Evolutionary conservation across 2,113 vertebrate genomes (phyloP), one percentile per base, ranked within the genome.

Genomic region (Anhinga anhinga): DNA sequence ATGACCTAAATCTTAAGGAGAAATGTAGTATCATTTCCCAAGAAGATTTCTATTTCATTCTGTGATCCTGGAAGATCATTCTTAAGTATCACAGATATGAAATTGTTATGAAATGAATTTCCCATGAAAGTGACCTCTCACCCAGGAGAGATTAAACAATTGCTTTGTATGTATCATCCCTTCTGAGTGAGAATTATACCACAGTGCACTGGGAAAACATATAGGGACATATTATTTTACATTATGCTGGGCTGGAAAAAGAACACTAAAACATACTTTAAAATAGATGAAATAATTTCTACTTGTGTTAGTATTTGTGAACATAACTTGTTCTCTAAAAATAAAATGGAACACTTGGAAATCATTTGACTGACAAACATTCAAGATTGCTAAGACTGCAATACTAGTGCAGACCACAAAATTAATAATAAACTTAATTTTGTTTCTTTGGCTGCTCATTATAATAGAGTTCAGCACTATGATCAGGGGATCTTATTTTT

Each of bases 91-190:
- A 93, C 34, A 76, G 72, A 74, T 72, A 84, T 40, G 38, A 92
- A 91, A 95, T 87, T 77, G n/a, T 66, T 91, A 79, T 89, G 36
- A 96, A 96, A 93, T 80, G 32, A 87, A 94, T 97, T 97, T 96
- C 86, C 76, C 71, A 49, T 72, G 79, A 92, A 94, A 91, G 82
- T 81, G 82, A 90, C 56, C 78, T 78, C 26, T 93, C 42, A 62
- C 34, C 34, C 63, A 82, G 36, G 27, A 93, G 58, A 93, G 77
- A 94, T 82, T 86, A 97, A 95, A 93, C 47, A 76, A 83, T 94
- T 82, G 22, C 50, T 93, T 96, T 97, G 22, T 86, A 66, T 77
- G n/a, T 53, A 69, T 61, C n/a, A 38, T 62, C n/a, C 79, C 56
- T 82, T 84, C 42, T 78, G 25, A 94, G 77, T 84, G 47, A 89